Evolutionary conservation across 2,113 vertebrate species (phyloP), one percentile per base, ranked within the genome.

Genomic region (Nansenia antarctica): DNA sequence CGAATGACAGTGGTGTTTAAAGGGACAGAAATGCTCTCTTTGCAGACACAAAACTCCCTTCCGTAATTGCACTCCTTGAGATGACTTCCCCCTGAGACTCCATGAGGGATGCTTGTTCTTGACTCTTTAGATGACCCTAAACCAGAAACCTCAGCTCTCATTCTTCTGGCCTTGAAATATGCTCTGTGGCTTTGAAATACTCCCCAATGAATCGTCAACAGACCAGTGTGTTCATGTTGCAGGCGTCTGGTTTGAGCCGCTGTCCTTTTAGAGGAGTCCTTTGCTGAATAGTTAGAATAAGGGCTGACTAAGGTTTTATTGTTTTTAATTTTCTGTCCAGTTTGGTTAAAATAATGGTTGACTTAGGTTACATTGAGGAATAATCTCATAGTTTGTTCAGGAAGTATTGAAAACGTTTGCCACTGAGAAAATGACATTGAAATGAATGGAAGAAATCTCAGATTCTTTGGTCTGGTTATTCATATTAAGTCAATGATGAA

Each of bases 121-220:
- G 84, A 87, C 83, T 90, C 88, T 84, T 85, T 69, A 80, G 81
- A 85, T 89, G 89, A 91, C 82, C 89, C 85, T 68, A 79, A 86
- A 88, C 89, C 87, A 90, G 39, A 91, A 89, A 90, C 88, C 84
- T 82, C 87, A 87, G 79, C 72, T 67, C 84, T 90, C 87, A 79
- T 86, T 89, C 79, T 84, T 86, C 80, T 73, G 70, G 78, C 87
- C 82, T 80, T 90, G 83, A 91, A 90, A 89, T 88, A 85, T 89
- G 80, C 73, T 84, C 77, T 85, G n/a, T n/a, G 77, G 82, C 81
- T 83, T 84, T 68, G 55, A 85, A 86, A 84, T 74, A 55, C 80
- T 91, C 89, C 86, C 86, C 64, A 76, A 84, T 81, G 85, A 60
- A 69, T 78, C 72, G 65, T 89, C 86, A 85, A 82, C 82, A 67